Evolutionary conservation across 2,888 invertebrate genomes (phyloP), one percentile per base, ranked within the genome.

Genomic region (Trachelus stipa): DNA sequence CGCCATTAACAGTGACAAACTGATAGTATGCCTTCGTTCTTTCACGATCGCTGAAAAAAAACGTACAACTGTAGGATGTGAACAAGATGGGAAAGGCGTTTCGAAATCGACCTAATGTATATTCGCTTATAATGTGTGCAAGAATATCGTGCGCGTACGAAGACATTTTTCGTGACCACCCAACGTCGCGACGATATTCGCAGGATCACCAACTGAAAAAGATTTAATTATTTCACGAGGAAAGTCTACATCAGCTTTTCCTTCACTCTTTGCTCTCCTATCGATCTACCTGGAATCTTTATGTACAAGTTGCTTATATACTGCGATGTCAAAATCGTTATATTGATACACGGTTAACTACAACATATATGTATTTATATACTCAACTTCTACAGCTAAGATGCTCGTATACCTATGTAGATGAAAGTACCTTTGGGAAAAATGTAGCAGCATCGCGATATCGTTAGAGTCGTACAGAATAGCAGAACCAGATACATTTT

Each of bases 381-480:
- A 56, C 0, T 23, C 6, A 56, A 56, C 2, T 9, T 56, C 56
- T 56, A 56, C 56, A 56, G 30, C 30, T 71, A 34, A 6, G 71
- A 71, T 11, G 31, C 30, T 71, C 71, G 23, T 71, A 33, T 71
- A 31, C 34, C 71, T 71, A 71, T 31, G 11, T 31, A 30, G 71
- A 71, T 34, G 35, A 23, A 74, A 74, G 68, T 79, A 91, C 91
- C 91, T 91, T 90, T 88, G 79, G 91, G 90, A 81, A 85, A 90
- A 84, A 91, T 85, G 88, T 91, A 91, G 88, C 90, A 91, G 85
- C 90, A 86, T 78, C 86, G 84, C 73, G 88, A 85, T 78, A 87
- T 85, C 80, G 86, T 86, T 80, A 90, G 83, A 81, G 84, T 85
- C 78, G 85, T 85, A 83, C 86, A 87, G 79, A 88, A 81, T 79